Conservation (phyloP, 2,888 invertebrate species). For the Papilio demoleus region DNA sequence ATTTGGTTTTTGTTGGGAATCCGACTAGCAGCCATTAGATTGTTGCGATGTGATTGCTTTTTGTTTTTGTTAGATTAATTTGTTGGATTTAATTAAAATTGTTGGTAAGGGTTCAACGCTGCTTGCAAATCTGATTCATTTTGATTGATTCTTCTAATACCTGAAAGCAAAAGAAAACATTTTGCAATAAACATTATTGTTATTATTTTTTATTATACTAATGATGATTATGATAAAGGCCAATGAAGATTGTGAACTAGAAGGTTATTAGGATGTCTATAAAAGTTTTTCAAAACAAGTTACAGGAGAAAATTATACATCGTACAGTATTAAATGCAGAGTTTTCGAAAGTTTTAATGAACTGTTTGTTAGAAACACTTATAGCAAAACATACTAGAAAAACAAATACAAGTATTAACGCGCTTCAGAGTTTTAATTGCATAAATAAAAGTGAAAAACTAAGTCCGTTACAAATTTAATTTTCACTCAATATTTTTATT, state of each 20-base stretch:
- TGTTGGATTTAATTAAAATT: not conserved
- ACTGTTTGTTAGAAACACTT: constrained; percentile 26
- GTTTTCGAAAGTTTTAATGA: constrained; percentile 19
- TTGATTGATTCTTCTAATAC: not conserved
- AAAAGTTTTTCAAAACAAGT: not conserved
- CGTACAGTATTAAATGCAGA: too few species aligned
- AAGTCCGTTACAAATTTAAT: not conserved
- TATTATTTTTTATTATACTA: not conserved
- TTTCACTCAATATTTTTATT: not conserved
- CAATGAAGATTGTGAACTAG: too few species aligned
- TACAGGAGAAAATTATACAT: too few species aligned
- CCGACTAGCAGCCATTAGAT: constrained; percentile 66
- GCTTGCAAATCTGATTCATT: not conserved
- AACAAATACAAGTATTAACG: constrained; percentile 27
- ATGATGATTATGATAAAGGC: not conserved
- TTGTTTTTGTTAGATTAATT: not conserved
- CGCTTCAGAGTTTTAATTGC: constrained; percentile 20
- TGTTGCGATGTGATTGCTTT: not conserved
- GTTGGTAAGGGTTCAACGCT: not conserved
- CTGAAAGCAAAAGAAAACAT: constrained; percentile 29
- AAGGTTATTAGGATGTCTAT: not conserved
- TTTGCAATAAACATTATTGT: not conserved
- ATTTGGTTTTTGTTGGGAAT: constrained; percentile 68
- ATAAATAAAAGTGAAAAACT: not conserved
- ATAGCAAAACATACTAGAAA: constrained; percentile 1